Evolutionary conservation across 2,888 invertebrate genomes (phyloP).

Genomic region (Matsumyia berberina): DNA sequence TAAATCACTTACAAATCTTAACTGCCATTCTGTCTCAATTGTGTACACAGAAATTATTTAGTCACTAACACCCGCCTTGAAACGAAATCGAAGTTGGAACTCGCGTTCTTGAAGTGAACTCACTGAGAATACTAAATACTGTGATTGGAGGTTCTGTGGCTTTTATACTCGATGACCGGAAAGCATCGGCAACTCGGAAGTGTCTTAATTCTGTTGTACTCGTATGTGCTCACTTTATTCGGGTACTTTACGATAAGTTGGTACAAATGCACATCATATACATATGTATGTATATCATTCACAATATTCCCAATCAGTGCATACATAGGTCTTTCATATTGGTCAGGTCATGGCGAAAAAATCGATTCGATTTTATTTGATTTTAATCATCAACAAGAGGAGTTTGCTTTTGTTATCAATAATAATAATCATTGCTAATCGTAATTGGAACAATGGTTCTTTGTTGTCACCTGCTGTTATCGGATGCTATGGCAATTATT

Average conservation of each 20-base stretch:
- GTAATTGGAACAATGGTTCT: conserved; percentile 8
- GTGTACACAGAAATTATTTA: conserved; percentile 1
- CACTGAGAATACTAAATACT: conserved; percentile 43
- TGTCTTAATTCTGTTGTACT: background rate
- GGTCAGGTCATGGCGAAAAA: conserved; percentile 5
- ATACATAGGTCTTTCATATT: conserved; percentile 21
- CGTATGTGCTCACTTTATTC: conserved; percentile 5
- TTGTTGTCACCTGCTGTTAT: background rate
- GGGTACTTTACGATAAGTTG: conserved; percentile 25
- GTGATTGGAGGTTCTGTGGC: conserved; percentile 25
- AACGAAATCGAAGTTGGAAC: background rate
- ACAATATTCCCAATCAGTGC: conserved; percentile 21
- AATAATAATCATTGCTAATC: conserved; percentile 10
- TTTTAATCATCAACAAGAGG: conserved; percentile 11
- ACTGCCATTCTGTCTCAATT: conserved; percentile 23
- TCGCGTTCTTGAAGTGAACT: conserved; percentile 1
- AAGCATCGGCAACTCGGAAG: conserved; percentile 49
- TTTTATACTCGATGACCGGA: conserved; percentile 46
- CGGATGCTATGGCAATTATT: conserved; percentile 29
- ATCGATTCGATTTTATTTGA: background rate
- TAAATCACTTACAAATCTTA: conserved; percentile 21
- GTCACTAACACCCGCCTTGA: background rate
- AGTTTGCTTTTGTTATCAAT: conserved; percentile 15
- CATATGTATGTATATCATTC: background rate
- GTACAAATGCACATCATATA: background rate